phyloP scores from a whole-genome alignment of 2,113 vertebrate genomes.

The Microcebus jonahi region DNA sequence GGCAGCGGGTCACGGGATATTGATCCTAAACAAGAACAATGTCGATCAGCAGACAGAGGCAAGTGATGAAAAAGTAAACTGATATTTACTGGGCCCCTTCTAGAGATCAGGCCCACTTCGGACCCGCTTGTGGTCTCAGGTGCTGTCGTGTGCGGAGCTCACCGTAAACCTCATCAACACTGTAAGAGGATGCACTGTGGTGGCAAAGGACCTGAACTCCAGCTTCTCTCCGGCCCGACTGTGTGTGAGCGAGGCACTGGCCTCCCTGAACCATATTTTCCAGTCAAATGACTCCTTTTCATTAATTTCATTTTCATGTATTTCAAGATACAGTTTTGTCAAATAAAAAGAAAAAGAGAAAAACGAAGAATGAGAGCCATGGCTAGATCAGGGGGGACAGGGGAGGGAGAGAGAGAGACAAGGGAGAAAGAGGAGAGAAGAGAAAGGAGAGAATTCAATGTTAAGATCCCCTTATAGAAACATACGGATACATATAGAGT shows the following conservation, averaged over 20 bases:
- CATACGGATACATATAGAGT: not conserved
- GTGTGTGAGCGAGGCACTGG: not conserved
- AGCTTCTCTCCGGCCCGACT: not conserved
- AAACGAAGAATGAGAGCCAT: not conserved
- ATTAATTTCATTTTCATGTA: not conserved
- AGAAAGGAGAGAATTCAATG: not conserved
- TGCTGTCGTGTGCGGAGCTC: not conserved
- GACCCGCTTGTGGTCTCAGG: not conserved
- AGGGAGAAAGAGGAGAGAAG: too few relatives aligned
- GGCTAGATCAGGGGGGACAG: not conserved
- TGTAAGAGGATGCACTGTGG: not conserved
- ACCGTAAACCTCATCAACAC: not conserved
- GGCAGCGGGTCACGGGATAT: not conserved
- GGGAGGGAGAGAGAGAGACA: too few relatives aligned
- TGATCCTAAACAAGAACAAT: not conserved
- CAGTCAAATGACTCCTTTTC: constrained; percentile 20
- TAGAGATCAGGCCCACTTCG: not conserved
- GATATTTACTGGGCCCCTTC: not conserved
- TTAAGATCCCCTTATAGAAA: not conserved
- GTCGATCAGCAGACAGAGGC: not conserved
- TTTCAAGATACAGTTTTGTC: not conserved
- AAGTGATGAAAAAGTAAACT: not conserved
- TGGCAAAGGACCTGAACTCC: not conserved
- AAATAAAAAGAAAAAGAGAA: not conserved
- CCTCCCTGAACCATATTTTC: not conserved